A percentile compares a stretch with the other conserved stretches of the same genome.
phyloP scores from a whole-genome alignment of 2,888 invertebrate genomes.

The Cremastinae sp. region DNA sequence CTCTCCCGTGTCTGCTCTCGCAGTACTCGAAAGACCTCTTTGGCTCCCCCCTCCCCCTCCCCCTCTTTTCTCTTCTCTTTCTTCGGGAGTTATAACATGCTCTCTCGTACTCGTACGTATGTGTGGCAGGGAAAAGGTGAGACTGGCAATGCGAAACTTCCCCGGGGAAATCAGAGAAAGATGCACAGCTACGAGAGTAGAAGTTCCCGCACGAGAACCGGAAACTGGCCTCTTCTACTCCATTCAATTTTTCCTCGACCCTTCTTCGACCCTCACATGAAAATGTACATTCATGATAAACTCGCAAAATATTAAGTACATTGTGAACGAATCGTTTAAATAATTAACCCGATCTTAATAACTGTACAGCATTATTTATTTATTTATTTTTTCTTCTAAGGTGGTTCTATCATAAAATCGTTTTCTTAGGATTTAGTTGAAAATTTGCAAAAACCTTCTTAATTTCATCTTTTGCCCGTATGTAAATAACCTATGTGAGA shows the following conservation, averaged over 20 bases:
- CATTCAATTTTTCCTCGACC: constrained; percentile 8
- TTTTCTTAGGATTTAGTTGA: no score
- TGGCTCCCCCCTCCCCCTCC: constrained; percentile 45
- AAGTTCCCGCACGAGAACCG: constrained; percentile 39
- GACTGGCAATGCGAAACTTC: constrained; percentile 66
- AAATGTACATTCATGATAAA: constrained; percentile 3
- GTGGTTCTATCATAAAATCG: no score
- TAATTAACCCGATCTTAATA: no score
- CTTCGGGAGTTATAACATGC: constrained; percentile 16
- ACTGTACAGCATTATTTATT: no score
- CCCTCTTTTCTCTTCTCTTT: constrained; percentile 48
- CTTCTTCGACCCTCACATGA: neutral
- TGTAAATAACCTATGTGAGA: no score
- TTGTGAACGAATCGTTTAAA: no score
- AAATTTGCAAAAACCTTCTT: no score
- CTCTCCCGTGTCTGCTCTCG: constrained; percentile 21
- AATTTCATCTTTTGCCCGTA: no score
- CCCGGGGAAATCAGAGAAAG: constrained; percentile 78
- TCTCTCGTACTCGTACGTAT: constrained; percentile 22
- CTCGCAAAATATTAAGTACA: no score
- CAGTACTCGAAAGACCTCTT: constrained; percentile 29
- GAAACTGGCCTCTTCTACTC: constrained; percentile 34
- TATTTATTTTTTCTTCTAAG: no score
- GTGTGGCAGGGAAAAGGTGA: constrained; percentile 47
- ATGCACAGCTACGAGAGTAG: constrained; percentile 69